Conservation (phyloP, 2,113 vertebrate genomes). For the Corvus hawaiiensis region DNA sequence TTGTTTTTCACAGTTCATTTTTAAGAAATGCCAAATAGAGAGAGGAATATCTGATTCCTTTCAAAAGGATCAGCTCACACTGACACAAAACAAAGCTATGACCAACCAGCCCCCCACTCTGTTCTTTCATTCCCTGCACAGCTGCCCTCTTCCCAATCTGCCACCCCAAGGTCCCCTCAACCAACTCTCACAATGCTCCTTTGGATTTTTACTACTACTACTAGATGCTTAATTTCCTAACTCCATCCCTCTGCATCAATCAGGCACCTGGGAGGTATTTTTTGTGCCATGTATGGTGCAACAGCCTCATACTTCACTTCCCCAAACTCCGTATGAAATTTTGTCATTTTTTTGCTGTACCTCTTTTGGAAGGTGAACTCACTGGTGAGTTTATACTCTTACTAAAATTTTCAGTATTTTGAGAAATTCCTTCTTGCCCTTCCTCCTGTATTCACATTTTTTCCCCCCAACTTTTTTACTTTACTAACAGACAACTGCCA, state of each 20-base stretch:
- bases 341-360: neutral
- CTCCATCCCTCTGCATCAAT: neutral
- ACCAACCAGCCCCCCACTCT: neutral
- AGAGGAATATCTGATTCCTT: neutral
- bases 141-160: neutral
- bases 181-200: neutral
- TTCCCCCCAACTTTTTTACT: neutral
- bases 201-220: neutral
- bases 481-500: neutral
- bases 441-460: neutral
- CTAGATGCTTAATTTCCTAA: neutral
- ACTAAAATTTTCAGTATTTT: neutral
- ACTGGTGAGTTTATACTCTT: neutral
- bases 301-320: neutral
- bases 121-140: neutral
- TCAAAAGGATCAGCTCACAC: neutral
- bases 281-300: neutral
- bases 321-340: neutral
- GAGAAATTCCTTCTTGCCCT: neutral
- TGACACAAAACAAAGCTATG: neutral
- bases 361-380: neutral
- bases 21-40: neutral
- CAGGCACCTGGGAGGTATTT: neutral
- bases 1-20: neutral
- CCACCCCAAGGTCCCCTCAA: neutral